A percentile compares a stretch with the other conserved stretches of the same genome.
Evolutionary conservation across 2,797 vertebrate genomes (phyloP).

Genomic region (Helicolenus hilgendorfi): DNA sequence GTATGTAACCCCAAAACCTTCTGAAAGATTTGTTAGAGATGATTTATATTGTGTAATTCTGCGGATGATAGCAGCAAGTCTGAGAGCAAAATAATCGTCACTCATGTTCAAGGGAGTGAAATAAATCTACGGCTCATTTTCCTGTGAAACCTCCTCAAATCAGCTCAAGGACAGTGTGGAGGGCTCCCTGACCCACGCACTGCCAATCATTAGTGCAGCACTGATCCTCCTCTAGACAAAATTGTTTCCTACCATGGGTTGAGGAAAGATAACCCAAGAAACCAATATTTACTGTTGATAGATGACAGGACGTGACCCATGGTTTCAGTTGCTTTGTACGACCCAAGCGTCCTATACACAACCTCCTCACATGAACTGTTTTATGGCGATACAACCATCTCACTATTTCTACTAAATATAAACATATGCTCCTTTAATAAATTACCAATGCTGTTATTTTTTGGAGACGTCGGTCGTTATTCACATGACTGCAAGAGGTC

Average conservation of each 20-base stretch:
- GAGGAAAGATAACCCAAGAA: neutral
- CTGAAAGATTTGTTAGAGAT: neutral
- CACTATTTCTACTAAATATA: neutral
- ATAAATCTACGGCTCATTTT: neutral
- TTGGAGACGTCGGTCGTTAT: neutral
- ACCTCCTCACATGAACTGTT: neutral
- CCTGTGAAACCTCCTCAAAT: constrained; percentile 8
- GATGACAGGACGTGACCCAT: neutral
- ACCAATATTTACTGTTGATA: neutral
- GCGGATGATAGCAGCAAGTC: neutral
- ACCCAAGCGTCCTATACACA: neutral
- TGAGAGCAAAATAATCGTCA: neutral
- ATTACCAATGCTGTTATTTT: neutral
- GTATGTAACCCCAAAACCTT: neutral
- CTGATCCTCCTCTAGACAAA: neutral
- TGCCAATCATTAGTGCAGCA: neutral
- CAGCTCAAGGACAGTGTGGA: neutral
- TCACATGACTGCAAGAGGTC: neutral
- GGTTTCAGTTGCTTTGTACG: neutral
- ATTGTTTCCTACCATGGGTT: neutral
- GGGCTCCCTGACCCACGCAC: neutral
- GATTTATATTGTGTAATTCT: neutral
- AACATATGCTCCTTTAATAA: neutral
- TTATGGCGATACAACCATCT: neutral
- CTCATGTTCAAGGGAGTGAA: neutral